Percentiles rank a stretch among this genome's conserved stretches.
Evolutionary conservation across 2,797 vertebrate genomes (phyloP).

Genomic region (Pantherophis vulpinus): DNA sequence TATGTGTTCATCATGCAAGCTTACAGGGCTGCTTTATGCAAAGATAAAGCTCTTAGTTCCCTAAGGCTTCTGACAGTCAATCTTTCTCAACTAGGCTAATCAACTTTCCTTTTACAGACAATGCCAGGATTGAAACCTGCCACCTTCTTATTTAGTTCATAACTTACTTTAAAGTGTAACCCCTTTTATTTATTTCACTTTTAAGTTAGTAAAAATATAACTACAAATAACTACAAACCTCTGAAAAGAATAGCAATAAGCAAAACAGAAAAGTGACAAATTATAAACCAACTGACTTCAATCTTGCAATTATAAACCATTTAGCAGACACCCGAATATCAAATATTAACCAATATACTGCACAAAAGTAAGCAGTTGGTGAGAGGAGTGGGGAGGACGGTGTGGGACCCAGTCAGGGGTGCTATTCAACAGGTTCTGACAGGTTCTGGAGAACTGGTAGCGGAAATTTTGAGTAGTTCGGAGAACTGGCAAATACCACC

Average conservation of each 20-base stretch:
- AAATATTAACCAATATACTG: not conserved
- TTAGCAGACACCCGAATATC: not conserved
- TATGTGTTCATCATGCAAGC: not conserved
- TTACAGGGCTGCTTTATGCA: not conserved
- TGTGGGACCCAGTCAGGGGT: not conserved
- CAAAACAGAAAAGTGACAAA: not conserved
- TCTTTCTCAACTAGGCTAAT: not conserved
- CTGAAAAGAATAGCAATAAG: not conserved
- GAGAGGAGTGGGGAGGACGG: not conserved
- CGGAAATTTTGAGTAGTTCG: too few relatives aligned
- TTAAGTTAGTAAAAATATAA: not conserved
- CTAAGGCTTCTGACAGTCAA: not conserved
- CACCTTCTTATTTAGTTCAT: not conserved
- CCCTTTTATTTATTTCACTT: not conserved
- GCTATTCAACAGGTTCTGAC: too few relatives aligned
- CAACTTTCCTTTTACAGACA: not conserved
- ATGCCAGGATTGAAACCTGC: not conserved
- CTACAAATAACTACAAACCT: not conserved
- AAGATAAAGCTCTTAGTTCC: not conserved
- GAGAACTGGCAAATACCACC: too few relatives aligned
- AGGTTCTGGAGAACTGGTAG: too few relatives aligned
- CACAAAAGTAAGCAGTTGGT: not conserved
- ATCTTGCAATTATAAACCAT: not conserved
- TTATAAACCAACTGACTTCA: not conserved
- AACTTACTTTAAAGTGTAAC: not conserved